Percentiles rank a stretch among this genome's conserved stretches.
phyloP scores from a whole-genome alignment of 2,113 vertebrate species.

The Chaetodon trifascialis region DNA sequence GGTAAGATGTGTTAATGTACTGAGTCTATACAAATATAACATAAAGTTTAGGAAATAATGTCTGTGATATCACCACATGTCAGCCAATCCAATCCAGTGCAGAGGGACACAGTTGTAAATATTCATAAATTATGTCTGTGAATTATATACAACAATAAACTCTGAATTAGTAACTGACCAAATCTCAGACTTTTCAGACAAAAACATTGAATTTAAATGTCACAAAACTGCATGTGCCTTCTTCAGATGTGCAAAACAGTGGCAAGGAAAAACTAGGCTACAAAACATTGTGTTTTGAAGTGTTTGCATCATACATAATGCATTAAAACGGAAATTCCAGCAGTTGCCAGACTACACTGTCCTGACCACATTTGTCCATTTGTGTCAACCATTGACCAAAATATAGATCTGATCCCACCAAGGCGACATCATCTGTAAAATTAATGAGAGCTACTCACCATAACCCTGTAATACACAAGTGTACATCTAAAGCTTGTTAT shows the following conservation, averaged over 20 bases:
- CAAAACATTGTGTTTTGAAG: neutral
- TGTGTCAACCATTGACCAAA: neutral
- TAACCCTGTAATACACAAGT: neutral
- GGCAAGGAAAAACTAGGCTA: neutral
- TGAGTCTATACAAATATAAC: too few relatives aligned
- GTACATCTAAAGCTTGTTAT: neutral
- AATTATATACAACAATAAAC: neutral
- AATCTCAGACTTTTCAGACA: neutral
- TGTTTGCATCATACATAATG: slow-evolving; percentile 10
- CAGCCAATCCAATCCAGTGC: neutral
- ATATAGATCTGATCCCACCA: neutral
- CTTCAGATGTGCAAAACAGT: neutral
- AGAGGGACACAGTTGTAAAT: neutral
- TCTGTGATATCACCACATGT: neutral
- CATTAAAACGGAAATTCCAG: neutral
- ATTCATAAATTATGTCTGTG: neutral
- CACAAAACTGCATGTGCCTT: neutral
- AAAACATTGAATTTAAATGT: neutral
- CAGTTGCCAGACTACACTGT: neutral
- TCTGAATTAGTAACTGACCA: neutral
- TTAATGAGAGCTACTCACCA: neutral
- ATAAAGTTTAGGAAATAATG: neutral
- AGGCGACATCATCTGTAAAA: neutral
- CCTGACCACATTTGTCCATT: neutral
- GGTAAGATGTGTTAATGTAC: neutral